phyloP scores from a whole-genome alignment of 2,888 invertebrate species.

The Caenorhabditis sp. region DNA sequence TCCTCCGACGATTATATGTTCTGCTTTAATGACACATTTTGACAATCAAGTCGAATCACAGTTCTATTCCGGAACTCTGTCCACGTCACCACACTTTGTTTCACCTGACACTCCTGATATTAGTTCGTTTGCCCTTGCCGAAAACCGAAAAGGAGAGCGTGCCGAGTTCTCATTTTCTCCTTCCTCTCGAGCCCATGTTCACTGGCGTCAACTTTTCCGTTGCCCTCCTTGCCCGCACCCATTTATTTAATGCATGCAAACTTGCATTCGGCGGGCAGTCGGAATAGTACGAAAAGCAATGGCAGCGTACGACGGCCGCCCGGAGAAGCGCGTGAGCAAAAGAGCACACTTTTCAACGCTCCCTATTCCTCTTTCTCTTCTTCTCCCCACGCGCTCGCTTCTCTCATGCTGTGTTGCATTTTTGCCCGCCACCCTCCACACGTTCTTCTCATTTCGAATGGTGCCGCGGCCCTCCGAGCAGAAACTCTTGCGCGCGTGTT shows the following conservation, averaged over 20 bases:
- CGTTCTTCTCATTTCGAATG: conserved; percentile 57
- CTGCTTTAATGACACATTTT: conserved; percentile 32
- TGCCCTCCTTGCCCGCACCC: conserved; percentile 13
- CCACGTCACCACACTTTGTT: conserved; percentile 6
- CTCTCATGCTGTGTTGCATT: conserved; percentile 46
- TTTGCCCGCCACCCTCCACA: conserved; percentile 46
- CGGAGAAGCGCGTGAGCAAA: conserved; percentile 49
- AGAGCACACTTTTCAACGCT: conserved; percentile 48
- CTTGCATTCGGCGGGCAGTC: conserved; percentile 48
- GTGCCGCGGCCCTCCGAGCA: conserved; percentile 19
- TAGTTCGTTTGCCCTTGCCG: conserved; percentile 8
- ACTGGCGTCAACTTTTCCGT: conserved; percentile 6
- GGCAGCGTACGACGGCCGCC: conserved; percentile 44
- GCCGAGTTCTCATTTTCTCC: background rate
- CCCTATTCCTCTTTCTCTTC: conserved; percentile 12
- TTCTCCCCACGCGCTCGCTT: conserved; percentile 3
- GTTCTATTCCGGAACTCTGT: conserved; percentile 22
- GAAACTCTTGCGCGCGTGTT: conserved; percentile 24
- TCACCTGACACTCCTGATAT: background rate
- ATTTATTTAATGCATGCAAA: conserved; percentile 58
- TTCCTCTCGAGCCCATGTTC: background rate
- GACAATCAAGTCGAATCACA: background rate
- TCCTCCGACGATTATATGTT: conserved; percentile 30
- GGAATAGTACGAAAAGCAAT: conserved; percentile 56
- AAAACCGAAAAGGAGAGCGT: too few relatives aligned